phyloP scores from a whole-genome alignment of 2,797 vertebrate species.

The Diplodus puntazzo region DNA sequence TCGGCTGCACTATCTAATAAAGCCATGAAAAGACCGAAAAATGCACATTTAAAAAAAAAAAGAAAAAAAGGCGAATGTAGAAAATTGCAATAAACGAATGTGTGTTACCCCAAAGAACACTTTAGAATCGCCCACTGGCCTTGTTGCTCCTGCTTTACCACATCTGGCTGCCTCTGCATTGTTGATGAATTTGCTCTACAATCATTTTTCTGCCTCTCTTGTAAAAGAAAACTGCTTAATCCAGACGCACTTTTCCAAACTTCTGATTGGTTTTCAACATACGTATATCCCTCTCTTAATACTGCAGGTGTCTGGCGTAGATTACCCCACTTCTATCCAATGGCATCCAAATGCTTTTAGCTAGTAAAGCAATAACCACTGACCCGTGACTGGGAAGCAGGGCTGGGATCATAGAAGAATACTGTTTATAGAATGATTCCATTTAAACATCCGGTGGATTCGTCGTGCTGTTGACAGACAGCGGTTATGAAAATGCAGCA shows the following conservation, averaged over 20 bases:
- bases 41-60: too few species aligned
- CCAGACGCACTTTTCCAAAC: neutral
- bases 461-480: neutral
- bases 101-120: neutral
- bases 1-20: too few species aligned
- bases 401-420: neutral
- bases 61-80: too few species aligned
- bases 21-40: too few species aligned
- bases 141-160: neutral
- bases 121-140: neutral
- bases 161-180: neutral
- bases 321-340: neutral
- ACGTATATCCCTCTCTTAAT: neutral
- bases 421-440: conserved; percentile 10
- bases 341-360: conserved; percentile 6
- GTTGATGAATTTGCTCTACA: neutral
- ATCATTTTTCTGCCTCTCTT: neutral
- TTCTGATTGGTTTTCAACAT: neutral
- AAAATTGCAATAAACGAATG: neutral
- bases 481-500: conserved; percentile 11
- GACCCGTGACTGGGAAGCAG: neutral
- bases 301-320: neutral
- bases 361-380: neutral
- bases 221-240: neutral
- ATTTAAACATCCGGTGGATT: conserved; percentile 28